phyloP scores from a whole-genome alignment of 2,888 invertebrate species.

The Pandemis cinnamomeana region DNA sequence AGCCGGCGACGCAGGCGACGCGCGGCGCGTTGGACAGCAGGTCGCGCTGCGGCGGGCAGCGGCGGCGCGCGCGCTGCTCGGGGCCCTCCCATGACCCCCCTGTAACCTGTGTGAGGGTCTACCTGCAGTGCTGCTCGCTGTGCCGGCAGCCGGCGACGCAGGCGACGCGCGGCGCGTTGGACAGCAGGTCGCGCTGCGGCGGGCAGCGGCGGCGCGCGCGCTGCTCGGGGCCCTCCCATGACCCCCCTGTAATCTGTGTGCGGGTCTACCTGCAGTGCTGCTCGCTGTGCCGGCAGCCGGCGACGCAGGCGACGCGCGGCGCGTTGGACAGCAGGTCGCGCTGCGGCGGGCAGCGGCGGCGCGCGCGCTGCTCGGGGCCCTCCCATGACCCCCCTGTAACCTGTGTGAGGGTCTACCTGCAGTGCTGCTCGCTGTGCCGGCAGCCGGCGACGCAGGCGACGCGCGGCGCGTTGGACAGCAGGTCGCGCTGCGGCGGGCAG shows the following conservation, averaged over 20 bases:
- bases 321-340: slow-evolving; percentile 70
- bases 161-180: slow-evolving; percentile 69
- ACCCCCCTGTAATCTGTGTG: too few species aligned
- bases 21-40: slow-evolving; percentile 71
- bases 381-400: slow-evolving; percentile 67
- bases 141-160: slow-evolving; percentile 70
- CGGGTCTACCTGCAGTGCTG: slow-evolving; percentile 60
- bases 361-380: slow-evolving; percentile 56
- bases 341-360: slow-evolving; percentile 56
- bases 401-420: too few species aligned
- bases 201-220: slow-evolving; percentile 57
- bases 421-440: slow-evolving; percentile 66
- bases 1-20: slow-evolving; percentile 67
- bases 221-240: slow-evolving; percentile 65
- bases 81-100: slow-evolving; percentile 63
- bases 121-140: slow-evolving; percentile 61
- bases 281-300: slow-evolving; percentile 65
- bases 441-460: slow-evolving; percentile 70
- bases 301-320: slow-evolving; percentile 71
- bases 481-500: slow-evolving; percentile 62
- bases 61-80: slow-evolving; percentile 56
- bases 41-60: slow-evolving; percentile 63
- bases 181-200: slow-evolving; percentile 65
- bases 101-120: too few species aligned
- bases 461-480: slow-evolving; percentile 71